phyloP scores from a whole-genome alignment of 1,140 invertebrate genomes.

The Coenobita brevimanus region DNA sequence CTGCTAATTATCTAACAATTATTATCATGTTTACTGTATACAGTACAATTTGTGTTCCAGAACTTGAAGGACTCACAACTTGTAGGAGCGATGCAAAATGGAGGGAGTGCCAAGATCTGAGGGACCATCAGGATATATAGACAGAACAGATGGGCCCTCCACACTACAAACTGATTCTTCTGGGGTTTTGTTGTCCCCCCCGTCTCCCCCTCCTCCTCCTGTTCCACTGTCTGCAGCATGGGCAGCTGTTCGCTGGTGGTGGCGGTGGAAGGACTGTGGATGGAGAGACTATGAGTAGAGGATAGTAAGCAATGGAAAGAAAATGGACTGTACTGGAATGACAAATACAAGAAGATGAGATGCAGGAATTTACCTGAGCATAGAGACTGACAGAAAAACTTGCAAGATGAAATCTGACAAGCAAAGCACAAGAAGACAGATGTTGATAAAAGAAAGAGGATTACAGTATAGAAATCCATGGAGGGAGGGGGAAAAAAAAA shows the following conservation, averaged over 20 bases:
- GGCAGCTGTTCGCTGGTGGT: constrained; percentile 55
- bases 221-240: constrained; percentile 25
- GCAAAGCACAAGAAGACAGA: too few species aligned
- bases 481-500: too few species aligned
- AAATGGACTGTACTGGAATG: background rate
- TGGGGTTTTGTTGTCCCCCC: constrained; percentile 72
- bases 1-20: too few species aligned
- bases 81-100: constrained; percentile 62
- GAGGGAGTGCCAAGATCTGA: constrained; percentile 71
- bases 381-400: too few species aligned
- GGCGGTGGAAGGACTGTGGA: constrained; percentile 63
- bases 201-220: background rate
- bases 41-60: too few species aligned
- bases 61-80: constrained; percentile 35
- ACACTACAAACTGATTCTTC: constrained; percentile 84
- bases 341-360: background rate
- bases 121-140: constrained; percentile 75
- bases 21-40: too few species aligned
- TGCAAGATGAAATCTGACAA: too few species aligned
- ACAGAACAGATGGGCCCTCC: constrained; percentile 78
- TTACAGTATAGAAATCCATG: too few species aligned
- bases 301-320: background rate
- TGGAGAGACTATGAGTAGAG: too few species aligned
- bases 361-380: too few species aligned
- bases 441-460: too few species aligned